Conservation (phyloP, 1,140 invertebrate species). For the Marisa cornuarietis region DNA sequence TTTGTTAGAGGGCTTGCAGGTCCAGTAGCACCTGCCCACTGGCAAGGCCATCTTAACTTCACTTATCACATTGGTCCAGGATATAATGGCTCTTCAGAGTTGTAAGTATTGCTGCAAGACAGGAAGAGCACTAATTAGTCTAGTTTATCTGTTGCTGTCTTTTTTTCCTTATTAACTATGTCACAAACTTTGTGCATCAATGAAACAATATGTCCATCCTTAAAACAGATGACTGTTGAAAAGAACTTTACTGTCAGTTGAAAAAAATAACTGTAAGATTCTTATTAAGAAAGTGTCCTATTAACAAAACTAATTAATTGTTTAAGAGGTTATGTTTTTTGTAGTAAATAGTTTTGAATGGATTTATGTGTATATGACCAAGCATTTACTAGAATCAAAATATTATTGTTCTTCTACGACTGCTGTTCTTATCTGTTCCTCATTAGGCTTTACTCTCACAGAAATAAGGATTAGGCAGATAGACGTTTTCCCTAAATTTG, state of each 20-base stretch:
- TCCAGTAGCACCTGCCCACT: conserved; percentile 57
- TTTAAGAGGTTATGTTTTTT: too few species aligned
- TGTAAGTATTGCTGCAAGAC: conserved; percentile 17
- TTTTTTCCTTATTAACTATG: neutral
- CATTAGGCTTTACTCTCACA: neutral
- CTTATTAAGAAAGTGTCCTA: too few species aligned
- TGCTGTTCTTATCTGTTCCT: neutral
- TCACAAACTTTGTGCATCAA: neutral
- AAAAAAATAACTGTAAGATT: too few species aligned
- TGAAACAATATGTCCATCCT: neutral
- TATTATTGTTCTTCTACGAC: too few species aligned
- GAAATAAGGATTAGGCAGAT: neutral
- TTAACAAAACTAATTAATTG: too few species aligned
- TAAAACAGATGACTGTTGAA: neutral
- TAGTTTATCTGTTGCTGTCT: neutral
- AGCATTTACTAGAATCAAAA: too few species aligned
- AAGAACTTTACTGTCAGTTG: neutral
- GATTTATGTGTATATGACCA: neutral
- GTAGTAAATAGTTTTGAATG: neutral
- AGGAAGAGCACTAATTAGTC: neutral
- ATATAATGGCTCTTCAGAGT: conserved; percentile 23
- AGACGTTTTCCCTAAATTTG: neutral
- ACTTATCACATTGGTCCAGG: conserved; percentile 66
- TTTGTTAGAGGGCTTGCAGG: conserved; percentile 47
- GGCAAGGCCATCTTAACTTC: conserved; percentile 67